Evolutionary conservation across 2,888 invertebrate species (phyloP).

Genomic region (Drosophila testacea): DNA sequence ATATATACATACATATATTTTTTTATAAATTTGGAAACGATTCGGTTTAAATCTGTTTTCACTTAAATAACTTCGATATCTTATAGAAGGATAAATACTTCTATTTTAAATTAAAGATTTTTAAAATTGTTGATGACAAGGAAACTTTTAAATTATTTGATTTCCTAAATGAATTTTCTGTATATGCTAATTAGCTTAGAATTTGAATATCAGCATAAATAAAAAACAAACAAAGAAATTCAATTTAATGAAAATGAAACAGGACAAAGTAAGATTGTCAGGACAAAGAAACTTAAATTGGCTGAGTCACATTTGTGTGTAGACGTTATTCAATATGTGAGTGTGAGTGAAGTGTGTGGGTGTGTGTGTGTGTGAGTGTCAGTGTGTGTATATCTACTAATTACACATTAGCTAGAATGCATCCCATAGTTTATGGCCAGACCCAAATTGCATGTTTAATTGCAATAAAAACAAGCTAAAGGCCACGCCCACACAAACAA

Average conservation of each 20-base stretch:
- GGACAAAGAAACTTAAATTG: conserved; percentile 10
- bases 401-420: conserved; percentile 49
- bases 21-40: no score
- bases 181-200: not conserved
- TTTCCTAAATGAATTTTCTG: no score
- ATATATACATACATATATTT: no score
- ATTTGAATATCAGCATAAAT: not conserved
- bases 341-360: conserved; percentile 3
- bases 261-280: not conserved
- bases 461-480: conserved; percentile 68
- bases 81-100: no score
- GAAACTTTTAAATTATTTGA: no score
- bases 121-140: no score
- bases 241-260: not conserved
- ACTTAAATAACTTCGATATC: no score
- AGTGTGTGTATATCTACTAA: conserved; percentile 17
- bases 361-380: not conserved
- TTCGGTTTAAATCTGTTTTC: no score
- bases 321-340: not conserved
- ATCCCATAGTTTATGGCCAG: conserved; percentile 67
- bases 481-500: conserved; percentile 45
- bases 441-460: conserved; percentile 78
- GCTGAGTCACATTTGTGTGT: conserved; percentile 44
- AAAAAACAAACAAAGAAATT: not conserved
- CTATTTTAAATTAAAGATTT: no score